phyloP scores from a whole-genome alignment of 2,888 invertebrate genomes.

The Synanthedon tipuliformis region DNA sequence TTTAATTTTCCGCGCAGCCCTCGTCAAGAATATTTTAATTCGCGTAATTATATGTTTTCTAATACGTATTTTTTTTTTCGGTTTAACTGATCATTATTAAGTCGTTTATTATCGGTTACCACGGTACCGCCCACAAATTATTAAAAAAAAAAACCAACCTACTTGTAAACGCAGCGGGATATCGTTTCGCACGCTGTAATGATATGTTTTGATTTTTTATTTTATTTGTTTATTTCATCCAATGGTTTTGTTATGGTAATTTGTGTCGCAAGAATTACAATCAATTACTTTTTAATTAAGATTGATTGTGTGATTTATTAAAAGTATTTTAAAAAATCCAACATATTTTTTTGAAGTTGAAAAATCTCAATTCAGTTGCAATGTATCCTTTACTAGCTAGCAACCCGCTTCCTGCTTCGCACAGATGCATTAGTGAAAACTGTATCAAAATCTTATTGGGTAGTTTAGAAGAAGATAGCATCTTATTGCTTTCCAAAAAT shows the following conservation, averaged over 20 bases:
- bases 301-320: neutral
- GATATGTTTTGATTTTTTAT: conserved; percentile 34
- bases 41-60: conserved; percentile 55
- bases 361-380: too few species aligned
- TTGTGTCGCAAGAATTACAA: conserved; percentile 2
- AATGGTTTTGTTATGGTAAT: conserved; percentile 8
- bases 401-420: too few species aligned
- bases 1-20: neutral
- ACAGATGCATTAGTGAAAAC: too few species aligned
- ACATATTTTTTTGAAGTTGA: too few species aligned
- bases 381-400: too few species aligned
- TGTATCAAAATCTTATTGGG: too few species aligned
- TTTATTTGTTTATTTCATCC: conserved; percentile 3
- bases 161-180: conserved; percentile 14
- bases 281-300: conserved; percentile 1
- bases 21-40: conserved; percentile 23
- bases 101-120: conserved; percentile 50
- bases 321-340: neutral
- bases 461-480: too few species aligned
- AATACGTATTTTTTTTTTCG: conserved; percentile 46
- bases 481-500: too few species aligned
- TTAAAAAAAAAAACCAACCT: conserved; percentile 2
- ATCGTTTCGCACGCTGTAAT: conserved; percentile 34
- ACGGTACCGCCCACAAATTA: conserved; percentile 47
- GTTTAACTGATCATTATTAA: conserved; percentile 52